Base-by-base conservation (phyloP, 2,113 vertebrate genomes). In the Sinocyclocheilus rhinocerous region DNA sequence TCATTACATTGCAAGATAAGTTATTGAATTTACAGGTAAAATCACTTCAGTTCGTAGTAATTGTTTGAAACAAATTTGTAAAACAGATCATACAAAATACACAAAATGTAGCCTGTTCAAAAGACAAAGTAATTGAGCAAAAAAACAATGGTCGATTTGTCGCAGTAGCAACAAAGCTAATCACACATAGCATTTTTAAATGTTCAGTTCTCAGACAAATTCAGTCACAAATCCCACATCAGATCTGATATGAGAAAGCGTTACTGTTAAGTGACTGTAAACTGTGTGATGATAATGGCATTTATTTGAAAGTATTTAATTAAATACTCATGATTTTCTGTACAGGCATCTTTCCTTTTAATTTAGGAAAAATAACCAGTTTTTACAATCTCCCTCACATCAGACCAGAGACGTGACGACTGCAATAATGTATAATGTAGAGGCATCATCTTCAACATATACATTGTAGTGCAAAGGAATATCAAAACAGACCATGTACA, bases 1-100 rank as follows among this genome's bases (percentile, higher is more conserved):
- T 87, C 81, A 83, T 90, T 87, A 92, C 91, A 87, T 76, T 52
- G 77, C 18, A 84, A 89, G 76, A 89, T 84, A 77, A 72, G 83
- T 86, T 82, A 87, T 76, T 55, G 87, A 85, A 83, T 83, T 52
- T 70, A 83, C 81, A 83, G 26, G 63, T 81, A 42, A 83, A 82
- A 86, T 72, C 39, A 83, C 86, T 85, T 89, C 77, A 87, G 80
- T 50, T 69, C 69, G 61, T 82, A 69, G 42, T 50, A 72, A 55
- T 57, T 20, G 63, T 82, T 82, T 15, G 81, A 29, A 57, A 83
- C 67, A 65, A 6, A 16, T 50, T 22, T 78, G 76, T 78, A 78
- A 78, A 78, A 50, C 42, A 29, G 79, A 67, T 67, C 26, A 81
- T 81, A 48, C 79, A 81, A 67, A 81, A 81, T 81, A 81, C 79